Percentiles rank a stretch among this genome's conserved stretches.
Evolutionary conservation across 2,113 vertebrate species (phyloP).

Genomic region (Argyrosomus japonicus): DNA sequence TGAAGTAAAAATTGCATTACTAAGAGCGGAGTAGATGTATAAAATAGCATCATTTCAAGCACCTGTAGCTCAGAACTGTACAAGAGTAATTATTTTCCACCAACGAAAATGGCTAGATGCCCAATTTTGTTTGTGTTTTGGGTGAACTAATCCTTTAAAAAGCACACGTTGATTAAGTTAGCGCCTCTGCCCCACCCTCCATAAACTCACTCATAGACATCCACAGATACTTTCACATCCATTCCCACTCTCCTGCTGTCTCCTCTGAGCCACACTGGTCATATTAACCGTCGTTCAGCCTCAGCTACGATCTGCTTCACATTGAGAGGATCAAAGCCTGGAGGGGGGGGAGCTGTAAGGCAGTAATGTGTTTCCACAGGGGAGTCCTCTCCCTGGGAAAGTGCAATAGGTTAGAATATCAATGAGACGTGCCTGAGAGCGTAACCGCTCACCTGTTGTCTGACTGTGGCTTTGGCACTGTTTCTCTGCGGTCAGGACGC

Average conservation of each 20-base stretch:
- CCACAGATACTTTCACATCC: slow-evolving; percentile 3
- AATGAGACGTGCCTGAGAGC: slow-evolving; percentile 79
- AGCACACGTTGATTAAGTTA: neutral
- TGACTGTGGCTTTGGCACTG: slow-evolving; percentile 61
- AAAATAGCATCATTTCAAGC: too few relatives aligned
- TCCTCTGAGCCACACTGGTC: slow-evolving; percentile 49
- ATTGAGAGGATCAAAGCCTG: slow-evolving; percentile 79
- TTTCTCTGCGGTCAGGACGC: slow-evolving; percentile 50
- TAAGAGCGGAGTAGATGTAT: too few relatives aligned
- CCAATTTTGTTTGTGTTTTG: too few relatives aligned
- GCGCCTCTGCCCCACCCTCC: neutral
- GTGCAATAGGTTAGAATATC: slow-evolving; percentile 87
- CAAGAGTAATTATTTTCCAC: too few relatives aligned
- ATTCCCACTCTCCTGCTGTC: slow-evolving; percentile 32
- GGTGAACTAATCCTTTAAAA: neutral
- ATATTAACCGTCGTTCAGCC: slow-evolving; percentile 57
- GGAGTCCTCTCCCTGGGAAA: slow-evolving; percentile 81
- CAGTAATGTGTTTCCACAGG: slow-evolving; percentile 77
- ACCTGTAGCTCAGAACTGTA: too few relatives aligned
- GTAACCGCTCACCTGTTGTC: slow-evolving; percentile 83
- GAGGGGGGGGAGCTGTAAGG: slow-evolving; percentile 50
- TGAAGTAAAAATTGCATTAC: too few relatives aligned
- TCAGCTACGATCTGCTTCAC: slow-evolving; percentile 76
- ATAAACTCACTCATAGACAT: slow-evolving; percentile 4
- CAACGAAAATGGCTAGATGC: too few relatives aligned